These are phyloP conservation scores for Eutrigla gurnardus DNA, from an alignment of 2,797 vertebrate species.

Conservation along the genomic window DNA sequence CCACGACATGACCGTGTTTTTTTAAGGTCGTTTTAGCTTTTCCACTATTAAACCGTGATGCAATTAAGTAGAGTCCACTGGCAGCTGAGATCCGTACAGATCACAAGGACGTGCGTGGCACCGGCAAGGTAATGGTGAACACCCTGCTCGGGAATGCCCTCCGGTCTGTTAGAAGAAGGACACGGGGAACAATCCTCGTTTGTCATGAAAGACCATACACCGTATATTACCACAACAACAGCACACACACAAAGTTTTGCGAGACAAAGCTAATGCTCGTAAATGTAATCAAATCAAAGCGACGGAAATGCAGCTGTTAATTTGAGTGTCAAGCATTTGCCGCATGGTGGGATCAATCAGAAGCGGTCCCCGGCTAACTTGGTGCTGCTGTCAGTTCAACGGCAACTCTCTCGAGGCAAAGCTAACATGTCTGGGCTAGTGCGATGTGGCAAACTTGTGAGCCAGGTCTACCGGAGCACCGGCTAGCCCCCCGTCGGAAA, in stretches of 20 bases:
- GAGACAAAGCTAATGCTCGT: not conserved
- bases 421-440: constrained; percentile 30
- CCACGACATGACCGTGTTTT: not conserved
- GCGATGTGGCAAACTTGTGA: constrained; percentile 40
- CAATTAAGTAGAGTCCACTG: not conserved
- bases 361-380: constrained; percentile 41
- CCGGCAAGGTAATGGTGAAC: constrained; percentile 63
- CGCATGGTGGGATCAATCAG: constrained; percentile 58
- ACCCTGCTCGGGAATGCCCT: constrained; percentile 42
- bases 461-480: constrained; percentile 27
- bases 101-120: constrained; percentile 70
- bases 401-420: constrained; percentile 15
- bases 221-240: not conserved
- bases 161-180: constrained; percentile 9
- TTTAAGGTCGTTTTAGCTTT: not conserved
- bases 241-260: constrained; percentile 15
- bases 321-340: constrained; percentile 45
- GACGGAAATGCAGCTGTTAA: not conserved
- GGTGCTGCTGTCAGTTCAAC: constrained; percentile 25
- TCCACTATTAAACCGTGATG: not conserved
- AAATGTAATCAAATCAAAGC: not conserved
- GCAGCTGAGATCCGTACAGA: constrained; percentile 5
- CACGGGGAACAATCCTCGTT: constrained; percentile 17
- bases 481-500: not conserved
- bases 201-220: not conserved